phyloP scores from a whole-genome alignment of 2,888 invertebrate species.

The Idaea straminata region DNA sequence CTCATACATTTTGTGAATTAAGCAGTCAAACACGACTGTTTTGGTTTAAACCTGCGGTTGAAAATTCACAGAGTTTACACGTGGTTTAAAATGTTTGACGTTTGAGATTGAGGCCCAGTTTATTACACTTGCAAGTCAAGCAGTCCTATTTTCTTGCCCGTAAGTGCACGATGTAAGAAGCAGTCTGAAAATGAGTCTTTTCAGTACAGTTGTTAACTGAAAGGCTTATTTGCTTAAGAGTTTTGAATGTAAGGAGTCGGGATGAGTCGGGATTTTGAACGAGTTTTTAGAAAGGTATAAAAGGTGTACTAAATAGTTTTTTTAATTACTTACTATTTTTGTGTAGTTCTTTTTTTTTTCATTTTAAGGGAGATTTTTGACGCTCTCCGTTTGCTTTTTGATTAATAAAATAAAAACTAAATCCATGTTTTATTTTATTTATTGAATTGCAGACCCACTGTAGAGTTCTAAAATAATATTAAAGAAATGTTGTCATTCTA shows the following conservation, averaged over 20 bases:
- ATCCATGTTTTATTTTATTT: too few relatives aligned
- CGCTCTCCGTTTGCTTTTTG: too few relatives aligned
- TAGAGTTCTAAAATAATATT: too few relatives aligned
- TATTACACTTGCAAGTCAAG: constrained; percentile 37
- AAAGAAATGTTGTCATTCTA: too few relatives aligned
- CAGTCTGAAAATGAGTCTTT: constrained; percentile 1
- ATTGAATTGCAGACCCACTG: too few relatives aligned
- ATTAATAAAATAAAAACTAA: too few relatives aligned
- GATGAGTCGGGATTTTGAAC: not conserved
- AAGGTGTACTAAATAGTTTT: not conserved
- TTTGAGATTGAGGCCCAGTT: too few relatives aligned
- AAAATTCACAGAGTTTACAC: too few relatives aligned
- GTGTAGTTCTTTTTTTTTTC: not conserved
- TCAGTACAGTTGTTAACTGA: constrained; percentile 1
- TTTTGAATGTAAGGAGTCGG: not conserved
- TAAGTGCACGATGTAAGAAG: not conserved
- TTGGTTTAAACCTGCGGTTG: too few relatives aligned
- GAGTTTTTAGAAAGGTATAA: not conserved
- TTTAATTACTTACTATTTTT: not conserved
- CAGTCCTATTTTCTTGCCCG: not conserved
- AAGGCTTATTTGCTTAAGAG: not conserved
- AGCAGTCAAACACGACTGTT: too few relatives aligned
- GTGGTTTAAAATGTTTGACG: too few relatives aligned
- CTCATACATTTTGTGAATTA: too few relatives aligned
- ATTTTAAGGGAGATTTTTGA: not conserved